phyloP scores from a whole-genome alignment of 2,797 vertebrate species.

The Ptychobarbus kaznakovi region DNA sequence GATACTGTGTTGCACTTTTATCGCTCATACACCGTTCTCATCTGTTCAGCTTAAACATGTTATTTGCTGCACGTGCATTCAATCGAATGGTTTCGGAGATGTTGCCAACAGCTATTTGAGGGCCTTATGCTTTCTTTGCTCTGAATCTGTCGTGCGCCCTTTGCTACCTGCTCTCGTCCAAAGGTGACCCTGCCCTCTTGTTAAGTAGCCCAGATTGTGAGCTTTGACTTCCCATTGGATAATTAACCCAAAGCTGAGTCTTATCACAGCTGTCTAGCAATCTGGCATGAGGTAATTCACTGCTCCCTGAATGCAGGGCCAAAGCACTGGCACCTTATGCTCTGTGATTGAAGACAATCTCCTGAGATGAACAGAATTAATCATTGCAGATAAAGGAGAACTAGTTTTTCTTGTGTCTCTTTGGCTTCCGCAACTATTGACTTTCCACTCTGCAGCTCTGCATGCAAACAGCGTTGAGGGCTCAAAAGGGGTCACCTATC shows the following conservation, averaged over 20 bases:
- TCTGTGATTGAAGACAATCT: slow-evolving; percentile 84
- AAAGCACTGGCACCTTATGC: slow-evolving; percentile 81
- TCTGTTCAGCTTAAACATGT: background rate
- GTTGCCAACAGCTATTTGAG: background rate
- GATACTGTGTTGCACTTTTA: background rate
- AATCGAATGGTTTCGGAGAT: background rate
- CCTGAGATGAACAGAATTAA: slow-evolving; percentile 80
- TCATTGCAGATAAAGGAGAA: slow-evolving; percentile 78
- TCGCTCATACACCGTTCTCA: background rate
- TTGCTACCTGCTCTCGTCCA: slow-evolving; percentile 51
- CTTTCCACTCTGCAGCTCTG: slow-evolving; percentile 74
- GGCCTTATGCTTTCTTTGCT: slow-evolving; percentile 19
- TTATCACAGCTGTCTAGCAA: slow-evolving; percentile 76
- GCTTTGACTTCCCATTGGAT: slow-evolving; percentile 73
- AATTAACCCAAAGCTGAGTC: slow-evolving; percentile 74
- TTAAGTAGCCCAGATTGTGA: slow-evolving; percentile 66
- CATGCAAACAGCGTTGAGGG: slow-evolving; percentile 75
- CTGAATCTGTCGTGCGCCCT: background rate
- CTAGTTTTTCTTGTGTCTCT: slow-evolving; percentile 64
- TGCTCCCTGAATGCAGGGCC: slow-evolving; percentile 74
- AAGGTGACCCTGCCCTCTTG: slow-evolving; percentile 62
- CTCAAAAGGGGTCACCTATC: slow-evolving; percentile 70
- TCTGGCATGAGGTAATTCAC: slow-evolving; percentile 80
- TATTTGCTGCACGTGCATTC: background rate
- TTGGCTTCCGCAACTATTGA: slow-evolving; percentile 70